Base-by-base conservation (phyloP, 1,140 invertebrate genomes). In the Drosophila teissieri region DNA sequence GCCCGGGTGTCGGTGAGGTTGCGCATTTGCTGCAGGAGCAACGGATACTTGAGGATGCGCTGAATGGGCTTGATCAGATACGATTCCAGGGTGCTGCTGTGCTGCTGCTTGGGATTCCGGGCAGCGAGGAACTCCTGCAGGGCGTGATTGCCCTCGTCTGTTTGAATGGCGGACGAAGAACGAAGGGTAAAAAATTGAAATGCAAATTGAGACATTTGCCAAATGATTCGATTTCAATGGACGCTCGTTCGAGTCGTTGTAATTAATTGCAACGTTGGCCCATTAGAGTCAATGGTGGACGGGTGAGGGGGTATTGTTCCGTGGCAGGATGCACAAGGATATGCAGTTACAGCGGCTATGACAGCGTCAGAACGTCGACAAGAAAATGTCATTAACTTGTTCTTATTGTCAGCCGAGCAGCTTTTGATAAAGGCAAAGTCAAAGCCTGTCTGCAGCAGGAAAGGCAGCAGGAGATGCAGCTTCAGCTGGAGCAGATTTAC, bases 1-100 rank as follows among this genome's bases (percentile, higher is more conserved):
- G 97, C 96, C 84, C 96, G 95, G 45, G 97, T 95, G 92, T 98
- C 97, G 48, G 98, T 99, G 72, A 99, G 95, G 93, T 98, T 97
- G 90, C 97, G 95, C 91, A 99, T 94, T 93, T 99, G 98, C 93
- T 99, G 97, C 62, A 99, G 94, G 40, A 99, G 94, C 67, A 99
- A 93, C 2, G 98, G 98, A 94, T 99, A 99, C 92, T 99, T 99
- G 60, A 99, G 95, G 93, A 99, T 99, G 93, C 98, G 95, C 93
- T 99, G 98, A 93, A 99, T 99, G 49, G 98, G 98, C 93, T 99
- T 99, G 91, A 99, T 99, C 93, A 99, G 95, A 94, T 98, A 99
- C 40, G 98, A 99, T 93, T 99, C 98, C 83, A 99, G 93, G 14
- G 98, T 98, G 80, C 97, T 97, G 53, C 98, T 98, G 93, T 99